phyloP scores from a whole-genome alignment of 2,888 invertebrate genomes.

The Eupithecia dodoneata region DNA sequence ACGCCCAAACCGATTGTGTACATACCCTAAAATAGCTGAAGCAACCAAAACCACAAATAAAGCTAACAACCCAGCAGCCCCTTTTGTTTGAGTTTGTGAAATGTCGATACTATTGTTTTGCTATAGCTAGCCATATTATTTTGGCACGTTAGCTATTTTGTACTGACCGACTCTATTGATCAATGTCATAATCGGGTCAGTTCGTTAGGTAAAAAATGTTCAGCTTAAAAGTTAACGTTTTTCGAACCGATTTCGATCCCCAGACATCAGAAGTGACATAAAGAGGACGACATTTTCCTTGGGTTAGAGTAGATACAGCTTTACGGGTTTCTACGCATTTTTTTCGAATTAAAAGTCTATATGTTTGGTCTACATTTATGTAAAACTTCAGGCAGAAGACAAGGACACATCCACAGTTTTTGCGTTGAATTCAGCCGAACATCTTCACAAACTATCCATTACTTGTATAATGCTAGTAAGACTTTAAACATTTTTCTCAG shows the following conservation, averaged over 20 bases:
- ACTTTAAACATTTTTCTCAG: background rate
- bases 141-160: background rate
- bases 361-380: no score
- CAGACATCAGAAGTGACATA: background rate
- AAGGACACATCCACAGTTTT: background rate
- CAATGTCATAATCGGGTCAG: background rate
- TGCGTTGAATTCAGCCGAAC: background rate
- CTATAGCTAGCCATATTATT: background rate
- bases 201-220: background rate
- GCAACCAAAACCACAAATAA: constrained; percentile 13
- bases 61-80: constrained; percentile 9
- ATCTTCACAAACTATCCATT: background rate
- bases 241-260: background rate
- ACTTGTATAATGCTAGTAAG: background rate
- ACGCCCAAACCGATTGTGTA: constrained; percentile 2
- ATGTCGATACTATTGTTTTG: constrained; percentile 7
- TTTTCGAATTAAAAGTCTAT: no score
- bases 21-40: constrained; percentile 9
- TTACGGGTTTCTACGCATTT: background rate
- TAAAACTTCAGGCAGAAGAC: no score
- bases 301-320: no score
- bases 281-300: background rate
- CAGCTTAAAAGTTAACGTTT: background rate
- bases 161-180: background rate
- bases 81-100: constrained; percentile 16